These are phyloP conservation scores for Pangasianodon hypophthalmus DNA, from an alignment of 2,113 vertebrate species.

Conservation along the genomic window DNA sequence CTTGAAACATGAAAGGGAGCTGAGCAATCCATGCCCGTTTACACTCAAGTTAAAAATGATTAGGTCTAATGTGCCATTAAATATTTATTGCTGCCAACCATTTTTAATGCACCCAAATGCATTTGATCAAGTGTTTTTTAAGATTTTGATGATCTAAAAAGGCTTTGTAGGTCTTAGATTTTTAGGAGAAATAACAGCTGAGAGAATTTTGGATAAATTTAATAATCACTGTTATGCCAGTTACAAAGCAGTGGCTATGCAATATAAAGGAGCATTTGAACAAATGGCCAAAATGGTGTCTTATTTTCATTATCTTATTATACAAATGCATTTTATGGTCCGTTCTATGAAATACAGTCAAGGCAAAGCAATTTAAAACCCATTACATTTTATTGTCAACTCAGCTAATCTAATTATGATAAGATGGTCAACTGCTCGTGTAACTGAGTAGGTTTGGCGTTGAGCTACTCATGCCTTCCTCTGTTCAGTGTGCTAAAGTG, in stretches of 20 bases:
- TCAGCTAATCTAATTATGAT: conserved; percentile 27
- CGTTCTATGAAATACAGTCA: neutral
- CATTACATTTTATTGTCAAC: conserved; percentile 14
- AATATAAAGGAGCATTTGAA: neutral
- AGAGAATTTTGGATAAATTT: neutral
- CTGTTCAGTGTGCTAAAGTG: neutral
- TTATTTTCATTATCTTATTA: neutral
- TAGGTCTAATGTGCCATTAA: conserved; percentile 20
- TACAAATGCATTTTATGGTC: neutral
- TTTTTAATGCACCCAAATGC: neutral
- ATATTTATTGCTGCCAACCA: conserved; percentile 26
- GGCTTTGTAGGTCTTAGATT: neutral
- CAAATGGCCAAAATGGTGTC: neutral
- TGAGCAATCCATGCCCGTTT: conserved; percentile 13
- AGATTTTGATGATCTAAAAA: neutral
- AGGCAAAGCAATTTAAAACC: conserved; percentile 1
- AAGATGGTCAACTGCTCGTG: conserved; percentile 1
- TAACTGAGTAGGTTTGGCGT: neutral
- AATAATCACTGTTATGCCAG: neutral
- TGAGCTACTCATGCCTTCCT: neutral
- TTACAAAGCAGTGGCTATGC: neutral
- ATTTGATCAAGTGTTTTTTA: neutral
- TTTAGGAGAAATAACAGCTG: neutral
- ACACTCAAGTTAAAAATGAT: conserved; percentile 24
- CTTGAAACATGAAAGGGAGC: conserved; percentile 10